Evolutionary conservation across 2,113 vertebrate species (phyloP), one percentile per base, ranked within the genome.

Genomic region (Microcebus ravelobensis): DNA sequence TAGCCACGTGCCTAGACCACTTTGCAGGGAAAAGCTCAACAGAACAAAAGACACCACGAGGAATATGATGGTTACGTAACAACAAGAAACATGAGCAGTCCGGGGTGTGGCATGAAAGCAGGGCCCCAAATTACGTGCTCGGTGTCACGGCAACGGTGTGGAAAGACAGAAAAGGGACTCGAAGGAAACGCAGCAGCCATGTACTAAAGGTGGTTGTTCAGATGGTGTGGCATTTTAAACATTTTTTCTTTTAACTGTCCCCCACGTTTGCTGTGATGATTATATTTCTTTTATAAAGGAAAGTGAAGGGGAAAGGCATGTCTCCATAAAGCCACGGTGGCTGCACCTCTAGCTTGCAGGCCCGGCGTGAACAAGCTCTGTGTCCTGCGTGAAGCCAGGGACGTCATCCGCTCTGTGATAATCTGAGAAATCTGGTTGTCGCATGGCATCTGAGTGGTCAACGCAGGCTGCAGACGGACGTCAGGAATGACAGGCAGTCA

Each of bases 131-230:
- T 5, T 5, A 8, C 2, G 0, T 5, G 21, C 14, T 34, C 15
- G 4, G 21, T 8, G 3, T 52, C 36, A 7, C 3, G 0, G 0
- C 14, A 6, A 25, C 8, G 5, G 1, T 9, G 25, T 39, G 5
- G 6, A 18, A 77, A 29, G 11, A 34, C 23, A 25, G 63, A 20
- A 18, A 15, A 68, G 39, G 18, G 17, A 23, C 17, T 12, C 1
- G 6, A 3, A 27, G 45, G 45, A 45, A 36, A 48, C 29, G 17
- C 3, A 8, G 25, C 17, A 9, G 7, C 25, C 61, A 29, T 4
- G 21, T 31, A 23, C 36, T 23, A 2, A 31, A 6, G n/a, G 27
- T 17, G 15, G 6, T 6, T 42, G 42, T 21, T 61, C 52, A 29
- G 50, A 45, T 5, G 14, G 12, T 10, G 0, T 7, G 21, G 13